Conservation (phyloP, 2,888 invertebrate species). For the Leptogaster cylindrica region DNA sequence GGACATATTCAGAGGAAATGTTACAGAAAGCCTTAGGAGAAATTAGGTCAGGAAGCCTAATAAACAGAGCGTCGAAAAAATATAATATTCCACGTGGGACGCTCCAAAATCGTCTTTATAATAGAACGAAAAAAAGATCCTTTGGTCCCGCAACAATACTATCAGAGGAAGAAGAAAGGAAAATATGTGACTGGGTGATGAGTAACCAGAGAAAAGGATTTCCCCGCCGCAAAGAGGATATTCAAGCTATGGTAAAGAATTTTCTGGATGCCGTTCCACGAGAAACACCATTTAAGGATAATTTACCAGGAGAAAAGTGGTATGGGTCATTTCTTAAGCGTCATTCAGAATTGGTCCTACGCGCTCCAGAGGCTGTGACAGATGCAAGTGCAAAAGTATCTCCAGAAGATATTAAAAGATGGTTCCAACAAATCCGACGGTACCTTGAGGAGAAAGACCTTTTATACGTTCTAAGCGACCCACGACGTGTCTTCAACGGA, state of each 20-base stretch:
- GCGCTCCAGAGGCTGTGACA: background rate
- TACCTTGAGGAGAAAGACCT: background rate
- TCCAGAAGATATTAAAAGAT: background rate
- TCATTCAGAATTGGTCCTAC: background rate
- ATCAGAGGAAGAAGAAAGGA: slow-evolving; percentile 1
- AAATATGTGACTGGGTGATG: slow-evolving; percentile 9
- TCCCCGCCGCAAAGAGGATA: background rate
- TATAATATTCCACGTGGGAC: too few species aligned
- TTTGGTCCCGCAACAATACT: slow-evolving; percentile 45
- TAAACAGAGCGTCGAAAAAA: too few species aligned
- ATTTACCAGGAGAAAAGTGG: background rate
- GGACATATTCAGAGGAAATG: too few species aligned
- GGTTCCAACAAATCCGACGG: background rate
- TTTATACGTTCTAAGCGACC: background rate
- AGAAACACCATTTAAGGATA: background rate
- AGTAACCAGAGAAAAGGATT: background rate
- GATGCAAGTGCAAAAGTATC: background rate
- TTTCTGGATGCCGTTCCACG: background rate
- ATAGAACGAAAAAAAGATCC: too few species aligned
- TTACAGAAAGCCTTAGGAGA: too few species aligned
- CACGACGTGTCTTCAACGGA: too few species aligned
- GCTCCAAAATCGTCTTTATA: too few species aligned
- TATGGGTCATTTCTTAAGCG: background rate
- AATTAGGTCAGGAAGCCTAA: too few species aligned
- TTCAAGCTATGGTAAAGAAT: background rate